phyloP scores from a whole-genome alignment of 2,113 vertebrate genomes.

The Prinia subflava region DNA sequence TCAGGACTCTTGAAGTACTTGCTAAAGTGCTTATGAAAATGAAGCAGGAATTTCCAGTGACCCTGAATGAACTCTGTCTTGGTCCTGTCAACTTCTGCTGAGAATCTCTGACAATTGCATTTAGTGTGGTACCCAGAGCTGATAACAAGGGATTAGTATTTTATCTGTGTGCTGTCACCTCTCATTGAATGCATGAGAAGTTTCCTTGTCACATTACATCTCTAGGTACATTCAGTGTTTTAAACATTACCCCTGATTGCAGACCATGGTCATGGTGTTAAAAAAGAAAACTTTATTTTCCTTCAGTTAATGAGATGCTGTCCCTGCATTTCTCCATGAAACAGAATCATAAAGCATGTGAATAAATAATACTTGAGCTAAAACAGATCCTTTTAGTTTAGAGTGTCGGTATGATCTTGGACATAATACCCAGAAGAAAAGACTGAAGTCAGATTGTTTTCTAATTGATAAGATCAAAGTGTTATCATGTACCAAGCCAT shows the following conservation, averaged over 20 bases:
- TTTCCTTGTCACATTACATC: not conserved
- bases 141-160: constrained; percentile 40
- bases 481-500: not conserved
- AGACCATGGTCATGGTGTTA: not conserved
- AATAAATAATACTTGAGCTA: not conserved
- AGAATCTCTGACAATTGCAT: constrained; percentile 21
- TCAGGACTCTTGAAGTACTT: not conserved
- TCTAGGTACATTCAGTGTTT: constrained; percentile 4
- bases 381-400: not conserved
- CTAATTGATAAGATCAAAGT: constrained; percentile 25
- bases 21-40: constrained; percentile 10
- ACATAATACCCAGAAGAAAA: constrained; percentile 33
- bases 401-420: not conserved
- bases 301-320: constrained; percentile 9
- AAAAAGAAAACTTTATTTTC: constrained; percentile 12
- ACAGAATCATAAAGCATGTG: constrained; percentile 19
- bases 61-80: constrained; percentile 4
- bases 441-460: constrained; percentile 27
- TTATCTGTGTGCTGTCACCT: constrained; percentile 36
- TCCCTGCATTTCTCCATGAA: constrained; percentile 20
- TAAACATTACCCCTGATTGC: not conserved
- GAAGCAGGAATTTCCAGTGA: constrained; percentile 1
- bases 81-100: not conserved
- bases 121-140: not conserved
- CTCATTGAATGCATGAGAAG: constrained; percentile 17